A percentile compares a stretch with the other conserved stretches of the same genome.
Conservation (phyloP, 2,113 vertebrate species). For the Pomatorhinus ruficollis region DNA sequence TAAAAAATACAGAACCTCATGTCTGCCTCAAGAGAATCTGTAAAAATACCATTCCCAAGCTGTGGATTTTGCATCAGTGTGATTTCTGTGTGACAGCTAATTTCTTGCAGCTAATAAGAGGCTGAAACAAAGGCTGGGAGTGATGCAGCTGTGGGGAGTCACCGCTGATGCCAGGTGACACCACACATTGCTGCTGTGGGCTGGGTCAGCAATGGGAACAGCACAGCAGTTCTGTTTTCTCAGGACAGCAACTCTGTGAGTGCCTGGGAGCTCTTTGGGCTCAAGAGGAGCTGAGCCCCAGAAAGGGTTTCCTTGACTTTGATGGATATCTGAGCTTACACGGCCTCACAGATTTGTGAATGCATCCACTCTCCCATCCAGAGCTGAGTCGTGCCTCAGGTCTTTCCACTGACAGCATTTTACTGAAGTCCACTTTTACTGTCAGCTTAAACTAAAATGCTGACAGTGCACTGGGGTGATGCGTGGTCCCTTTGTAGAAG, state of each 20-base stretch:
- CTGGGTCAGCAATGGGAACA: background rate
- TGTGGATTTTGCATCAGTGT: background rate
- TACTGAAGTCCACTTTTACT: background rate
- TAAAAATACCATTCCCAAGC: background rate
- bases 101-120: background rate
- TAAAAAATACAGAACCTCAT: background rate
- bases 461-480: background rate
- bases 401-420: background rate
- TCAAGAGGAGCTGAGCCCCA: background rate
- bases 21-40: background rate
- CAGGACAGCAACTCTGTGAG: background rate
- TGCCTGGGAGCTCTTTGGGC: background rate
- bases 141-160: background rate
- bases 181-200: background rate
- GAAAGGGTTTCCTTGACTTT: background rate
- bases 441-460: background rate
- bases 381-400: background rate
- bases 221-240: background rate
- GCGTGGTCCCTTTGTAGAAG: fast-evolving
- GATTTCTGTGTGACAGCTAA: background rate
- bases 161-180: fast-evolving
- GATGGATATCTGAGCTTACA: background rate
- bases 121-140: background rate
- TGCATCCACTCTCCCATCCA: background rate
- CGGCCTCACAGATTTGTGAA: fast-evolving